Percentiles rank a stretch among this genome's conserved stretches.
These are phyloP conservation scores for Drosophila saltans DNA, from an alignment of 1,140 invertebrate genomes.

Conservation along the genomic window DNA sequence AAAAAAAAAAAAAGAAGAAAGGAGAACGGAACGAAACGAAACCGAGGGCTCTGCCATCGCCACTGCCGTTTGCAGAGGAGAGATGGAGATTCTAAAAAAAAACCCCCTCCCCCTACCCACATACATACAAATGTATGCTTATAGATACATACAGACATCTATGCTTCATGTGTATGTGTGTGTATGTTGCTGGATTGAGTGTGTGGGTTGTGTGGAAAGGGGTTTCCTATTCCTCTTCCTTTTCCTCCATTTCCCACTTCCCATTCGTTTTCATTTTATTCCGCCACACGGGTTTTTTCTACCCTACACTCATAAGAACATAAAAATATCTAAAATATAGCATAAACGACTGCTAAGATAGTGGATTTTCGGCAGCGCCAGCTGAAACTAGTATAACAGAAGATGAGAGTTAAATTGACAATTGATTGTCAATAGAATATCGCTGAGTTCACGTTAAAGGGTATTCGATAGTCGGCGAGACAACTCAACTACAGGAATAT, in stretches of 20 bases:
- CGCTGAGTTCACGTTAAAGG: not conserved
- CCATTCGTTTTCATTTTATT: conserved; percentile 23
- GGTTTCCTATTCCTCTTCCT: conserved; percentile 24
- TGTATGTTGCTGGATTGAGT: conserved; percentile 14
- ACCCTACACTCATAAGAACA: not conserved
- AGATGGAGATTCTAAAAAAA: conserved; percentile 39
- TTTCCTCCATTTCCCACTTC: conserved; percentile 1
- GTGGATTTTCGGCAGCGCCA: no score
- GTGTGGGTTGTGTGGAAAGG: conserved; percentile 25
- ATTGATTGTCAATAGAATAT: no score
- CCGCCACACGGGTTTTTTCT: conserved; percentile 35
- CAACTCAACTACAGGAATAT: not conserved
- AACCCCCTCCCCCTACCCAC: not conserved
- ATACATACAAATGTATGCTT: conserved; percentile 8
- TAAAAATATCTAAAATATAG: not conserved
- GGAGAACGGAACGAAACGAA: conserved; percentile 25
- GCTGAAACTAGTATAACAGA: no score
- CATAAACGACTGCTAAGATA: not conserved
- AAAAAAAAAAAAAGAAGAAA: conserved; percentile 13
- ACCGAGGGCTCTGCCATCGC: conserved; percentile 27
- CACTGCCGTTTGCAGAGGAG: conserved; percentile 25
- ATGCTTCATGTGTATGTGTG: conserved; percentile 15
- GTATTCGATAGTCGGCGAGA: not conserved
- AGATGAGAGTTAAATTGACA: no score
- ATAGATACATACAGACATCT: conserved; percentile 1